Evolutionary conservation across 1,140 invertebrate species (phyloP).

Genomic region (Listronotus bonariensis): DNA sequence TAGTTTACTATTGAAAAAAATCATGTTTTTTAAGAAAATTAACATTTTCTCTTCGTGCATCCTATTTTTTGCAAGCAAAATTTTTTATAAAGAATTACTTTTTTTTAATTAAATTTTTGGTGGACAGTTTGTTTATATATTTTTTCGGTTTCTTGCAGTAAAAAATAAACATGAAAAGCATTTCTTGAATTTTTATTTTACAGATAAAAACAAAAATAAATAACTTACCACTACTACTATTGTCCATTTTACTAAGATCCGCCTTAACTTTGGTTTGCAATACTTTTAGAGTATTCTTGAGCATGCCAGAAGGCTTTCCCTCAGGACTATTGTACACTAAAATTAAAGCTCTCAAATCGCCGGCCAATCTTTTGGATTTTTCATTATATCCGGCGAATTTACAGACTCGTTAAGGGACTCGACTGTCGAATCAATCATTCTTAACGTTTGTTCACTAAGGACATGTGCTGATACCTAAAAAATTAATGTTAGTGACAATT

Average conservation of each 20-base stretch:
- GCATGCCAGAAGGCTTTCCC: slow-evolving; percentile 46
- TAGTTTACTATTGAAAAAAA: too few relatives aligned
- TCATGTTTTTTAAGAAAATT: too few relatives aligned
- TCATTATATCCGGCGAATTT: slow-evolving; percentile 58
- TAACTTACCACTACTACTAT: slow-evolving; percentile 14
- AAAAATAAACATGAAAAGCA: too few relatives aligned
- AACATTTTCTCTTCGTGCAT: too few relatives aligned
- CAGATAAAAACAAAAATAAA: too few relatives aligned
- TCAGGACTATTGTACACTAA: slow-evolving; percentile 59
- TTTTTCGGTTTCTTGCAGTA: too few relatives aligned
- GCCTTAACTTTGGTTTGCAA: slow-evolving; percentile 40
- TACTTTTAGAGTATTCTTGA: slow-evolving; percentile 47
- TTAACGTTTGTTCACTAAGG: slow-evolving; percentile 64
- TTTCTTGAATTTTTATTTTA: too few relatives aligned
- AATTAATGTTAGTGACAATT: neutral
- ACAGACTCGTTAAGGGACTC: slow-evolving; percentile 61
- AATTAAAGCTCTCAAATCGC: slow-evolving; percentile 61
- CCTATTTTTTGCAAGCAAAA: too few relatives aligned
- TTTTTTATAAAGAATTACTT: too few relatives aligned
- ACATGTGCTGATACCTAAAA: slow-evolving; percentile 62
- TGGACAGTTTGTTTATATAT: too few relatives aligned
- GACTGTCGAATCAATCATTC: slow-evolving; percentile 63
- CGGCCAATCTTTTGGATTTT: slow-evolving; percentile 60
- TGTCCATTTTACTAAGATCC: slow-evolving; percentile 33
- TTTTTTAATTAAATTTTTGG: too few relatives aligned